Evolutionary conservation across 2,113 vertebrate species (phyloP).

Genomic region (Rhinolophus ferrumequinum): DNA sequence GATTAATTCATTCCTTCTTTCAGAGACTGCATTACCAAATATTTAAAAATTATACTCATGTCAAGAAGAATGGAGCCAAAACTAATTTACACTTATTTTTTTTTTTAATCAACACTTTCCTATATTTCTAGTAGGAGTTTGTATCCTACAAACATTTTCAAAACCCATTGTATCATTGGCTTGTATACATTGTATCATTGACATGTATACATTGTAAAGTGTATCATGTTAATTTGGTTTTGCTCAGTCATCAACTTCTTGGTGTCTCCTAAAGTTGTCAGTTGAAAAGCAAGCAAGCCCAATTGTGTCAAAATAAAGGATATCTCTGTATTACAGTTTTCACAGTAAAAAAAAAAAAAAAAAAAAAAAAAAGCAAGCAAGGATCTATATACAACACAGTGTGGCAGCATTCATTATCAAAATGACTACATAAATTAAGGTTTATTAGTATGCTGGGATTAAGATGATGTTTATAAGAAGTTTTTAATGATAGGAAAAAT

Average conservation of each 20-base stretch:
- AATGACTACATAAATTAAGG: not conserved
- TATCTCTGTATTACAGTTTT: too few species aligned
- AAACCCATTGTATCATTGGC: not conserved
- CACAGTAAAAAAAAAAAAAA: too few species aligned
- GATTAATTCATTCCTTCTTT: not conserved
- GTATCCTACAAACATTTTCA: not conserved
- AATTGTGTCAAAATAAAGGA: too few species aligned
- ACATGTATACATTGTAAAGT: not conserved
- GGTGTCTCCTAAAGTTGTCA: not conserved
- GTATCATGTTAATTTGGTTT: not conserved
- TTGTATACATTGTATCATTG: not conserved
- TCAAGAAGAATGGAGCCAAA: not conserved
- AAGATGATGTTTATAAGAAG: not conserved
- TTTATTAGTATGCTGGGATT: not conserved
- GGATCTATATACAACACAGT: not conserved
- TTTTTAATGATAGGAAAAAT: not conserved
- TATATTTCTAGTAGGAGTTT: not conserved
- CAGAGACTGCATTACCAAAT: not conserved
- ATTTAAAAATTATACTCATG: not conserved
- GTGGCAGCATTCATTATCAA: not conserved
- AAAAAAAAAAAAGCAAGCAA: not conserved
- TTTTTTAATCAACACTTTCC: not conserved
- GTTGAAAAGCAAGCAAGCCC: not conserved
- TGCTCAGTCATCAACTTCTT: not conserved
- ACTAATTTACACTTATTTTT: slow-evolving; percentile 4